Base-by-base conservation (phyloP, 2,888 invertebrate genomes). In the Cactoblastis cactorum region DNA sequence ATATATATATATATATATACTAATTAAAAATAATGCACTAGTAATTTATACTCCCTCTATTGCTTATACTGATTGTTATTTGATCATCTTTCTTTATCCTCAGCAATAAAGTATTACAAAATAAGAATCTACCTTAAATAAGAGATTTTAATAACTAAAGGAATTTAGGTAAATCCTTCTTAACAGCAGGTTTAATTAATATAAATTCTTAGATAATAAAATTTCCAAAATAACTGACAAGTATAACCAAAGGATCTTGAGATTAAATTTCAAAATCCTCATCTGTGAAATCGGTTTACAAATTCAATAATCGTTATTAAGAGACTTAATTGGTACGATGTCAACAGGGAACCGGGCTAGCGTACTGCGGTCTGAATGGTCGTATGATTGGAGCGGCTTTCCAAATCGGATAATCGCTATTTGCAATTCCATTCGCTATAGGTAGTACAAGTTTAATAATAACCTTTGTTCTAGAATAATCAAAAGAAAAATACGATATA, bases 391-490 rank as follows among this genome's bases (percentile, higher is more conserved):
- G 69, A 71, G 67, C 61, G 52, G 61, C 58, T 71, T 73, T 67
- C 66, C 67, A 63, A 67, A 63, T 69, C 59, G 63, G 64, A 67
- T 69, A 68, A 71, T 71, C 69, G 65, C 64, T 62, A 79, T 81
- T 80, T 79, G 79, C 77, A 79, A 77, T 80, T 79, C 78, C 70
- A 72, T 70, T 71, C 63, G 62, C 61, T 62, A 62, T 56, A 57
- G 55, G 53, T 51, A 52, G 55, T 54, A 55, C 55, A 54, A 51
- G 52, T 53, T 51, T 52, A 52, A 56, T 54, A 53, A 50, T 57
- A 54, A 55, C 53, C 53, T 61, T 54, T 41, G 52, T n/a, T n/a
- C n/a, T n/a, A n/a, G n/a, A n/a, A n/a, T n/a, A n/a, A n/a, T n/a
- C n/a, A n/a, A n/a, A n/a, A n/a, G n/a, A n/a, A 58, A 51, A 24